phyloP scores from a whole-genome alignment of 2,797 vertebrate species.

The Glyptemys insculpta region DNA sequence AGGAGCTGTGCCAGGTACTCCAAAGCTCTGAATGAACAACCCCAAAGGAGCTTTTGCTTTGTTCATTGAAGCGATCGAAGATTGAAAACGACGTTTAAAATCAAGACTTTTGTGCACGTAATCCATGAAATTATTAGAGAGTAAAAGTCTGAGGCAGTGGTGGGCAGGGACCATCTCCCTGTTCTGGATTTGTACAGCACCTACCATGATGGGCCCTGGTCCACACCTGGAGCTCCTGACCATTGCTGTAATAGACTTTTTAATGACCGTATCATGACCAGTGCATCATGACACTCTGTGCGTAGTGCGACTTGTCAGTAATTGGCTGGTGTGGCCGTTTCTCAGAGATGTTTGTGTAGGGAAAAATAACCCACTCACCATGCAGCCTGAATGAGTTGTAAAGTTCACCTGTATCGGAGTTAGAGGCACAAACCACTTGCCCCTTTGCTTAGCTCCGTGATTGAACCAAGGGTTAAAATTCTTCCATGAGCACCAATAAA shows the following conservation, averaged over 20 bases:
- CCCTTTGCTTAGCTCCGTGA: neutral
- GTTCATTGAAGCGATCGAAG: neutral
- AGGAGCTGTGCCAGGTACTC: neutral
- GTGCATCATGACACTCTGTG: neutral
- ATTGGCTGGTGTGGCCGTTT: neutral
- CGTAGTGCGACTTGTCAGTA: neutral
- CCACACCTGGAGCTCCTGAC: rapidly evolving
- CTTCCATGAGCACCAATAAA: constrained; percentile 48
- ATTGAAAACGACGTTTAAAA: neutral
- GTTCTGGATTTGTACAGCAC: neutral
- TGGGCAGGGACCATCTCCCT: neutral
- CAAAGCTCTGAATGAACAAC: neutral
- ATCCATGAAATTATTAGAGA: rapidly evolving
- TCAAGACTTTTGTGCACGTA: neutral
- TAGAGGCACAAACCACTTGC: neutral
- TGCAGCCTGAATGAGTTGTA: rapidly evolving
- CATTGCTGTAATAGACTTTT: neutral
- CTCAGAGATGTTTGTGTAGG: neutral
- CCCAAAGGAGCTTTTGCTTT: neutral
- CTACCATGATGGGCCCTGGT: rapidly evolving
- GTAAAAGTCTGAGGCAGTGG: rapidly evolving
- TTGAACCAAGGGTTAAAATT: constrained; percentile 36
- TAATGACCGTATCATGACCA: neutral
- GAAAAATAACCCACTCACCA: neutral
- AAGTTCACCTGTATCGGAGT: neutral